Evolutionary conservation across 2,888 invertebrate genomes (phyloP), one percentile per base, ranked within the genome.

Genomic region (Pristionchus entomophagus): DNA sequence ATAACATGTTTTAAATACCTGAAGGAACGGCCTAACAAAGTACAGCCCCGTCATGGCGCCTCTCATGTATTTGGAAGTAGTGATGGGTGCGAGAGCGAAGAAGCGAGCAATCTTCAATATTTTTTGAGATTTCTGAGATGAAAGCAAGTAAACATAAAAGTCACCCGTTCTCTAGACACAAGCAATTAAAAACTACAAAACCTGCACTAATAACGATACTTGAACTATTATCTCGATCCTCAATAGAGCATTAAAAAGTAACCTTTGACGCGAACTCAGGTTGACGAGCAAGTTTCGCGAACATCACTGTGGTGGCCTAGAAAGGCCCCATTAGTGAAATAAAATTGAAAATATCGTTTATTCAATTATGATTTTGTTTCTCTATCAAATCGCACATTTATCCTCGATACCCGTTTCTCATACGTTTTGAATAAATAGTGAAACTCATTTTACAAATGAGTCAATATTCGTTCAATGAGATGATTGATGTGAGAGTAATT

Each of bases 21-120:
- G 81, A 19, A 81, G 32, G 2, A 81, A 4, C 10, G 51, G 81
- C 22, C 32, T 17, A 5, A 41, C 17, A 5, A 26, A 81, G 29
- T 32, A 22, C 6, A 81, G 56, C 6, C 22, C 35, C 17, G 29
- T 81, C 51, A 81, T 81, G 29, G 81, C 53, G 8, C 81, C 81
- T n/a, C 53, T n/a, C 12, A 53, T 41, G 38, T 81, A 35, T 19
- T 51, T 53, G 2, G 81, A 19, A 14, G 81, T 35, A 2, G 41
- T 35, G 17, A 81, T 81, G 1, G 81, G 81, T 2, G 81, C 81
- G n/a, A 81, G 81, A 1, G 81, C 81, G 81, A 81, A 81, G 81
- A 81, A 81, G 53, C 81, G 81, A 22, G n/a, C 10, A 53, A 81
- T 81, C 81, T 81, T 5, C 8, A 49, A 17, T 49, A 49, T 49